Conservation (phyloP, 2,797 vertebrate species). For the Gadopsis marmoratus region DNA sequence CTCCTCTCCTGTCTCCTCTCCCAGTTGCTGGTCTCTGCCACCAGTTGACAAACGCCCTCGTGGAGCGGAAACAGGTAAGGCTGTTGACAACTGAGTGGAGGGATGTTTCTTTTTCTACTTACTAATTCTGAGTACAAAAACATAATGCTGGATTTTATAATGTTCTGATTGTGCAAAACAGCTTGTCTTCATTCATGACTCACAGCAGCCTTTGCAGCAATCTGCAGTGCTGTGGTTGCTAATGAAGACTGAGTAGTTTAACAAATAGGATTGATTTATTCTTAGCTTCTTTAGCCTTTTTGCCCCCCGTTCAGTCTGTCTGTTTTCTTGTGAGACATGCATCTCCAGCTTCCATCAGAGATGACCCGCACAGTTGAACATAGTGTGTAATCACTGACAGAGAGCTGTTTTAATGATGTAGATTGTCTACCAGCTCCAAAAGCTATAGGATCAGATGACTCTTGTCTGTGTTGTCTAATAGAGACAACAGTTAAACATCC, state of each 20-base stretch:
- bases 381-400: not conserved
- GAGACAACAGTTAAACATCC: conserved; percentile 5
- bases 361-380: not conserved
- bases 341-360: not conserved
- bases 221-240: not conserved
- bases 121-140: not conserved
- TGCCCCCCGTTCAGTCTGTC: not conserved
- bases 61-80: conserved; percentile 98
- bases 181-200: conserved; percentile 18
- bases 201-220: not conserved
- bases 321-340: not conserved
- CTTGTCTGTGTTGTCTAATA: not conserved
- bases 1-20: conserved; percentile 39
- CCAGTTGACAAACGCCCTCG: conserved; percentile 98
- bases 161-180: not conserved
- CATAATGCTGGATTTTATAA: not conserved
- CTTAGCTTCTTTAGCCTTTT: not conserved
- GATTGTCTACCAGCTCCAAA: not conserved
- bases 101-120: not conserved
- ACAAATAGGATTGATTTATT: not conserved
- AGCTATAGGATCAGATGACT: not conserved
- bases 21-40: conserved; percentile 99
- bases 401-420: not conserved
- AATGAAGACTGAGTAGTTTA: conserved; percentile 16
- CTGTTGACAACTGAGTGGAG: not conserved